Evolutionary conservation across 2,888 invertebrate species (phyloP).

Genomic region (Drosophila kambysellisi): DNA sequence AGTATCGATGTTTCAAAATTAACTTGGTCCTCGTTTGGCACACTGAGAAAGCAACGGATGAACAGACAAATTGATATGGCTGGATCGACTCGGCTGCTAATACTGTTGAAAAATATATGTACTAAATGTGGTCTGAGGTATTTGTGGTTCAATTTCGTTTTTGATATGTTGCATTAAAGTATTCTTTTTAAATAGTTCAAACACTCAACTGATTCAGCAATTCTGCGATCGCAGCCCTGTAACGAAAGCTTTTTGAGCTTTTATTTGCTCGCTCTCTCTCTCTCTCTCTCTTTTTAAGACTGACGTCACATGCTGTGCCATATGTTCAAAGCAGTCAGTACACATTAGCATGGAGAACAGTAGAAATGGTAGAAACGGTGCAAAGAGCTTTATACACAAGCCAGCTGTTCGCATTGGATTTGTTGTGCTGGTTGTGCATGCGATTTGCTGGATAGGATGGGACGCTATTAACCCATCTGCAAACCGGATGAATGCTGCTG

Average conservation of each 20-base stretch:
- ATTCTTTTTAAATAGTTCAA: not conserved
- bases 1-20: not conserved
- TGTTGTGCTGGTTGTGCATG: constrained; percentile 67
- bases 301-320: not conserved
- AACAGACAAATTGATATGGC: not conserved
- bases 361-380: constrained; percentile 26
- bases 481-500: constrained; percentile 13
- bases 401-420: constrained; percentile 71
- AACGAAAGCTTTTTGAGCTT: constrained; percentile 20
- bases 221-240: constrained; percentile 12
- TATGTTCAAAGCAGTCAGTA: constrained; percentile 13
- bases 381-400: constrained; percentile 39
- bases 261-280: not conserved
- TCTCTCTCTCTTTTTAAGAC: not conserved
- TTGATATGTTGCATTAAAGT: not conserved
- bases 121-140: not conserved
- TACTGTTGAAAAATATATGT: not conserved
- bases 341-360: constrained; percentile 46
- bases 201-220: not conserved
- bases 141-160: not conserved
- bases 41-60: not conserved
- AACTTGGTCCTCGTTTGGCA: not conserved
- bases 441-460: constrained; percentile 71
- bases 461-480: constrained; percentile 43
- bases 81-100: not conserved